Evolutionary conservation across 2,797 vertebrate genomes (phyloP).

Genomic region (Onychomys arenicola): DNA sequence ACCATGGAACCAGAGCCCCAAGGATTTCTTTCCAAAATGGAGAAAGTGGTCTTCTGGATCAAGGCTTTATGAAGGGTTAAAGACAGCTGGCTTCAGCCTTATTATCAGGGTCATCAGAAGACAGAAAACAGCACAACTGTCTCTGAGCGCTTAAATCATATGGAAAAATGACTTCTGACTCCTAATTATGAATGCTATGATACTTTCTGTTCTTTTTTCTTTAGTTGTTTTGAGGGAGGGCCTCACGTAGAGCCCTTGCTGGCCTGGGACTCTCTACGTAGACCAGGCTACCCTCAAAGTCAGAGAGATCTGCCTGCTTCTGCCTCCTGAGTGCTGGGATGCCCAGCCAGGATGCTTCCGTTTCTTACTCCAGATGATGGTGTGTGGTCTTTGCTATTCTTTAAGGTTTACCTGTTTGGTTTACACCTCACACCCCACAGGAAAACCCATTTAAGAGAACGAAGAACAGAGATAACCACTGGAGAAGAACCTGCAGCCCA

Average conservation of each 20-base stretch:
- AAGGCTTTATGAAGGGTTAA: not conserved
- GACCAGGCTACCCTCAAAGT: not conserved
- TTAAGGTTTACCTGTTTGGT: not conserved
- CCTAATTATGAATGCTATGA: not conserved
- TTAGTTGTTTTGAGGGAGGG: not conserved
- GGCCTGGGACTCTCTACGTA: not conserved
- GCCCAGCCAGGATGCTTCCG: not conserved
- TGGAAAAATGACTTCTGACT: not conserved
- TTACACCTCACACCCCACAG: not conserved
- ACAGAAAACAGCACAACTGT: not conserved
- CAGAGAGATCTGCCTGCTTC: not conserved
- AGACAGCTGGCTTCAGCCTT: not conserved
- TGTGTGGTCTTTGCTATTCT: not conserved
- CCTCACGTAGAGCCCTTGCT: too few relatives aligned
- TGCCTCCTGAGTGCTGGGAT: not conserved
- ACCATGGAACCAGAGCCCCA: not conserved
- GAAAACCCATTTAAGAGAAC: not conserved
- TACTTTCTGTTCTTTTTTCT: not conserved
- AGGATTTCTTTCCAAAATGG: not conserved
- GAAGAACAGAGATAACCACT: not conserved
- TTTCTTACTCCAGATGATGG: not conserved
- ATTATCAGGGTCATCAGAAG: not conserved
- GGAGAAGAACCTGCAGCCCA: not conserved
- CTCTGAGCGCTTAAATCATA: not conserved
- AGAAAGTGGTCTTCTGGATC: not conserved